Evolutionary conservation across 2,888 invertebrate species (phyloP), one percentile per base, ranked within the genome.

Genomic region (Nezara viridula): DNA sequence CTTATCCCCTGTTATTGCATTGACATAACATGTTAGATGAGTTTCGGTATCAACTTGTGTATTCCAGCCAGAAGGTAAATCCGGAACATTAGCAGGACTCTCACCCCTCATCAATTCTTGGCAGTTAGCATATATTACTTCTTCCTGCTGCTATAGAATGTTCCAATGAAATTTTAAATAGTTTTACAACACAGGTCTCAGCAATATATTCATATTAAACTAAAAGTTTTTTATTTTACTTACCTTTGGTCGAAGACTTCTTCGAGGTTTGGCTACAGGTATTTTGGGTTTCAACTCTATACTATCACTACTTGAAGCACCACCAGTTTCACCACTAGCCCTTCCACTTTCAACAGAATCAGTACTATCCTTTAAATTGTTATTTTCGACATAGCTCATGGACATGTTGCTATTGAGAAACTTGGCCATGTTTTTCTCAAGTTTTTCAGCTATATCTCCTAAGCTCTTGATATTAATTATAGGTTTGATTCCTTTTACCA

Each of bases 1-100:
- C 93, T 93, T 94, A 91, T 93, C 94, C 88, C 93, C 94, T n/a
- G 93, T 93, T 7, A 92, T 91, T 89, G 92, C 92, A 91, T 94
- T 94, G 90, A 94, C 91, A 91, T 94, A 94, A 91, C 93, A 94
- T n/a, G 93, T 92, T 89, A 93, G 92, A 49, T 93, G 93, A 37
- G 92, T 92, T 60, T 92, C 92, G 24, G 91, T 90, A 91, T 93
- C 93, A 86, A 92, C 92, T 88, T 92, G 92, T 90, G 93, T 93
- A 40, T 92, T 93, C 94, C 94, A 94, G 16, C 94, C 94, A 0
- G 92, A 91, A 7, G 94, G 94, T 88, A 94, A 90, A 44, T 91
- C 90, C 4, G 90, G 89, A 21, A 88, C 86, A 40, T 86, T 37
- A 7, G 86, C 47, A 47, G 86, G 85, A 85, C 88, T 81, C 24